Conservation (phyloP, 2,113 vertebrate genomes). For the Oenanthe oenanthe region DNA sequence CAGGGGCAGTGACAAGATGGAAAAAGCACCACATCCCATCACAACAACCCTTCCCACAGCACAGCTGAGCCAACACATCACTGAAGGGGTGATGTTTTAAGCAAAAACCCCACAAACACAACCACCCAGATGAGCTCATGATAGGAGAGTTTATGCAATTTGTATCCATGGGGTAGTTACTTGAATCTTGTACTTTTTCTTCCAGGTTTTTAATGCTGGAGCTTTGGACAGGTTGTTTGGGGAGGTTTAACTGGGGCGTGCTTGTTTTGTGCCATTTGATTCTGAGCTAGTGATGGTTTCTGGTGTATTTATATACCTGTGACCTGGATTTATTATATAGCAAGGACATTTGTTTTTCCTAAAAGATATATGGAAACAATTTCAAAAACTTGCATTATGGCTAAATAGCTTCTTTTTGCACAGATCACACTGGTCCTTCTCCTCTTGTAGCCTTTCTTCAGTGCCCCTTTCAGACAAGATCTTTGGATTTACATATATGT, state of each 20-base stretch:
- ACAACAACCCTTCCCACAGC: not conserved
- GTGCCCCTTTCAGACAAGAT: not conserved
- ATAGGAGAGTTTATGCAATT: not conserved
- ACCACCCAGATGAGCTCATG: not conserved
- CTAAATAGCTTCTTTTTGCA: not conserved
- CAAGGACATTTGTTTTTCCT: not conserved
- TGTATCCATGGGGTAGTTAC: not conserved
- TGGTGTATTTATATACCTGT: accelerated
- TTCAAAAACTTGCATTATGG: not conserved
- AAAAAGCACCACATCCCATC: not conserved
- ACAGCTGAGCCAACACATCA: not conserved
- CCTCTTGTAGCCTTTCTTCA: not conserved
- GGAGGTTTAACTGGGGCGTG: not conserved
- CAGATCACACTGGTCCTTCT: not conserved
- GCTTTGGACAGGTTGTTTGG: not conserved
- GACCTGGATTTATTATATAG: not conserved
- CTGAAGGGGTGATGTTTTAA: not conserved
- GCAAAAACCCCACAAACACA: not conserved
- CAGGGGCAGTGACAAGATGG: not conserved
- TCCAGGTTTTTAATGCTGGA: not conserved
- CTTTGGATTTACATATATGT: not conserved
- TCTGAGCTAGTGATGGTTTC: not conserved
- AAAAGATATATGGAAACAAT: not conserved
- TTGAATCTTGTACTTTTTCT: not conserved
- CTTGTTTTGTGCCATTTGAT: not conserved